Conservation (phyloP, 1,140 invertebrate species). For the Chelonus insularis region DNA sequence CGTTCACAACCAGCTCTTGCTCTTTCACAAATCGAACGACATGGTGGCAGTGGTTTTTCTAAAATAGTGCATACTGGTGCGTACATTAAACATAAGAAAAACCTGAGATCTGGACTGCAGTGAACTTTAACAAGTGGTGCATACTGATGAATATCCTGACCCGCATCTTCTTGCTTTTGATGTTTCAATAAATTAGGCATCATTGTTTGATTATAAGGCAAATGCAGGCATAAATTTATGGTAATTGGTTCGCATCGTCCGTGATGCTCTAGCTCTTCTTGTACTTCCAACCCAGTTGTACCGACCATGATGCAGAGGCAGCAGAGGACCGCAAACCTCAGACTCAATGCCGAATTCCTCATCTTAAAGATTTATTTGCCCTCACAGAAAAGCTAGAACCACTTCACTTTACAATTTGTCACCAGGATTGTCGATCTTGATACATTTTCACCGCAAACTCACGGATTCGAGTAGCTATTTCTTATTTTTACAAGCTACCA, state of each 20-base stretch:
- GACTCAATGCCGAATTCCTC: background rate
- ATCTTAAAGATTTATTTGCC: background rate
- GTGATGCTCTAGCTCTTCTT: conserved; percentile 65
- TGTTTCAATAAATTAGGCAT: conserved; percentile 95
- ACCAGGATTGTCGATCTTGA: background rate
- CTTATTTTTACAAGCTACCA: background rate
- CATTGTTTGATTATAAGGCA: conserved; percentile 93
- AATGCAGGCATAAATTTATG: conserved; percentile 88
- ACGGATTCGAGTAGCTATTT: background rate
- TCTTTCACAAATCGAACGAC: conserved; percentile 86
- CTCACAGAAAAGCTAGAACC: background rate
- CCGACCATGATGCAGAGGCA: conserved; percentile 14
- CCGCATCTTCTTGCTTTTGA: conserved; percentile 93
- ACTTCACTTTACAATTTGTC: no score
- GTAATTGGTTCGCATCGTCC: conserved; percentile 90
- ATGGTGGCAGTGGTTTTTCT: conserved; percentile 88
- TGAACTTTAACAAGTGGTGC: conserved; percentile 94
- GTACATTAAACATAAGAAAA: conserved; percentile 96
- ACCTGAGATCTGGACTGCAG: conserved; percentile 90
- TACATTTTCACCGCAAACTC: background rate
- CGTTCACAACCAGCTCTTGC: conserved; percentile 86
- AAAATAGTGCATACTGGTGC: conserved; percentile 95
- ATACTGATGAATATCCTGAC: conserved; percentile 90
- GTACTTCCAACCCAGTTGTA: conserved; percentile 25
- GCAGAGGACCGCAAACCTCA: conserved; percentile 11